Evolutionary conservation across 2,797 vertebrate genomes (phyloP).

Genomic region (Megalops cyprinoides): DNA sequence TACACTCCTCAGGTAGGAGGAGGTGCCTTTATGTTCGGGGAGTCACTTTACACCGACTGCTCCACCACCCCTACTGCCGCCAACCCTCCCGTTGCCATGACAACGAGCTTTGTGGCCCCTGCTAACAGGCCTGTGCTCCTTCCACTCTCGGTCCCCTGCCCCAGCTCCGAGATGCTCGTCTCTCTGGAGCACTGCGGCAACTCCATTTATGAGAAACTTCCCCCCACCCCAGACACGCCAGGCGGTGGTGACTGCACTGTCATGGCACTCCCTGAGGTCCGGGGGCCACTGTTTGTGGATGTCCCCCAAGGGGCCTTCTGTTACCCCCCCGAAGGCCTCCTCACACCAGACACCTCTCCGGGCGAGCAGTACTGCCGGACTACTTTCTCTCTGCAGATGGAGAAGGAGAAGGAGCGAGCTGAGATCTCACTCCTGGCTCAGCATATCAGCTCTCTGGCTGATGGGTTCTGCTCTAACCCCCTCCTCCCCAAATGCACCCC

Average conservation of each 20-base stretch:
- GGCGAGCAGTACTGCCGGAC: constrained; percentile 61
- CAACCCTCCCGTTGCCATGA: background rate
- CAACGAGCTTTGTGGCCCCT: background rate
- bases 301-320: constrained; percentile 64
- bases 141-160: background rate
- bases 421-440: constrained; percentile 74
- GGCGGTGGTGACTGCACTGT: constrained; percentile 71
- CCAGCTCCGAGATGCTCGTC: constrained; percentile 61
- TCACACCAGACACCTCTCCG: constrained; percentile 78
- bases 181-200: constrained; percentile 64
- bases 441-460: constrained; percentile 76
- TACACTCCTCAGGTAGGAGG: constrained; percentile 69
- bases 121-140: background rate
- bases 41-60: constrained; percentile 48
- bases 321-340: constrained; percentile 63
- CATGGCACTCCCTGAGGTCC: constrained; percentile 73
- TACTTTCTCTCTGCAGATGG: constrained; percentile 61
- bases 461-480: constrained; percentile 62
- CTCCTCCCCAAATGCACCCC: constrained; percentile 27
- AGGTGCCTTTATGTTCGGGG: constrained; percentile 71
- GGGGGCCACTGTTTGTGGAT: constrained; percentile 75
- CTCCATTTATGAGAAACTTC: constrained; percentile 76
- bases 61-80: background rate
- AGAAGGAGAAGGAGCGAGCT: constrained; percentile 68
- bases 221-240: constrained; percentile 74